Evolutionary conservation across 1,140 invertebrate genomes (phyloP).

Genomic region (Stratiolaelaps scimitus): DNA sequence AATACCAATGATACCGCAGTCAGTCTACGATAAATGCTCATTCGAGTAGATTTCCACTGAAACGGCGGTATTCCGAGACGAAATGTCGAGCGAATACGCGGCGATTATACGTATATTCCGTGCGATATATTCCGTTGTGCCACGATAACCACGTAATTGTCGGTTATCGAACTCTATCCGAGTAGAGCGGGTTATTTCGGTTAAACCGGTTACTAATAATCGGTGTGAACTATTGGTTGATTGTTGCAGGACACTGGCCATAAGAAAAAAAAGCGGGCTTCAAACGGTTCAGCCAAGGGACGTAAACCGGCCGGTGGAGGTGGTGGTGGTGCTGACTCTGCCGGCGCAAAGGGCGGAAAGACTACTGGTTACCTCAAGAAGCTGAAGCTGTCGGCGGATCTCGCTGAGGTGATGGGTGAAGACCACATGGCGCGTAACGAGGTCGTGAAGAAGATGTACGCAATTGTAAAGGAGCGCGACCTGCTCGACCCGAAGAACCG

Average conservation of each 20-base stretch:
- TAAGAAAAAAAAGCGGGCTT: slow-evolving; percentile 34
- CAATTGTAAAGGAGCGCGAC: slow-evolving; percentile 78
- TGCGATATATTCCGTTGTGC: too few species aligned
- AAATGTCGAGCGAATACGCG: too few species aligned
- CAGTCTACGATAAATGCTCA: too few species aligned
- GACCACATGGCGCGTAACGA: slow-evolving; percentile 75
- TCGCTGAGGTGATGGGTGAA: slow-evolving; percentile 68
- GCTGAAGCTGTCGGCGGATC: slow-evolving; percentile 66
- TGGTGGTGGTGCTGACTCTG: slow-evolving; percentile 32
- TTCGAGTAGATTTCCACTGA: too few species aligned
- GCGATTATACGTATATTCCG: too few species aligned
- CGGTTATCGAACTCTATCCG: too few species aligned
- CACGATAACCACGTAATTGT: too few species aligned
- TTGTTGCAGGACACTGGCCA: slow-evolving; percentile 34
- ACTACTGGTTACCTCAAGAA: slow-evolving; percentile 61
- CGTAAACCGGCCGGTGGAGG: slow-evolving; percentile 33
- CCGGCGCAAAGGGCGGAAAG: slow-evolving; percentile 42
- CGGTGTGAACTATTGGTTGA: too few species aligned
- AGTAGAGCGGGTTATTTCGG: too few species aligned
- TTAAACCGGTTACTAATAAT: too few species aligned
- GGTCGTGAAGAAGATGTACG: slow-evolving; percentile 83
- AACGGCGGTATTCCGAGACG: too few species aligned
- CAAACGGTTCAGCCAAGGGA: slow-evolving; percentile 29
- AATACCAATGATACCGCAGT: too few species aligned
- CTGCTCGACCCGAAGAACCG: slow-evolving; percentile 44